Base-by-base conservation (phyloP, 2,888 invertebrate species). In the Mesochorus sp. region DNA sequence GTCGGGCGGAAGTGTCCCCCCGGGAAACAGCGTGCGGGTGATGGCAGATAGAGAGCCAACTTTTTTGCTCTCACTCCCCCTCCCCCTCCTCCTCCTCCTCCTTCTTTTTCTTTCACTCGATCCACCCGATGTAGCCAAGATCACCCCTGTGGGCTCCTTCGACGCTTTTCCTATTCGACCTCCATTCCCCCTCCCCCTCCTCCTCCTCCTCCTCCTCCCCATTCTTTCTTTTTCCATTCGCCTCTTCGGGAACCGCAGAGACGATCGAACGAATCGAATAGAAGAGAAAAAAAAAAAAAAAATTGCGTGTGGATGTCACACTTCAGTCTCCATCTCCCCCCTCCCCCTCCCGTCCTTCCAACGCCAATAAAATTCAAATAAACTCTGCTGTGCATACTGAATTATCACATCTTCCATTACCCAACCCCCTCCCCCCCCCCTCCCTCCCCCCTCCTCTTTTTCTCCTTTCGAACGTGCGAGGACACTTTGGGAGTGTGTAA, bases 361-460 rank as follows among this genome's bases (percentile, higher is more conserved):
- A 86, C 87, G 85, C 89, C 90, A 88, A 91, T 91, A 91, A 91
- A 91, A 91, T 91, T 91, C 91, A 90, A 91, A 91, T 91, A 91
- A 90, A 90, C 90, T 90, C 88, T 85, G 84, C 86, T 88, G 86
- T 88, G 90, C 90, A 91, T 91, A 90, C 90, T 89, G 88, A 90
- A 90, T 91, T 90, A 90, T 88, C 89, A 89, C 90, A 88, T 88
- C 88, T 88, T 90, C 90, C 89, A 89, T 90, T 90, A 89, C 88
- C 88, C 84, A 85, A 57, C 57, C 68, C 81, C n/a, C n/a, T n/a
- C n/a, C n/a, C n/a, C n/a, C n/a, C n/a, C n/a, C n/a, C n/a, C n/a
- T 82, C 84, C n/a, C n/a, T n/a, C n/a, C n/a, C n/a, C n/a, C n/a
- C n/a, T n/a, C n/a, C n/a, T n/a, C n/a, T n/a, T n/a, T n/a, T n/a